phyloP scores from a whole-genome alignment of 2,888 invertebrate species.

The Seira sanloemensis region DNA sequence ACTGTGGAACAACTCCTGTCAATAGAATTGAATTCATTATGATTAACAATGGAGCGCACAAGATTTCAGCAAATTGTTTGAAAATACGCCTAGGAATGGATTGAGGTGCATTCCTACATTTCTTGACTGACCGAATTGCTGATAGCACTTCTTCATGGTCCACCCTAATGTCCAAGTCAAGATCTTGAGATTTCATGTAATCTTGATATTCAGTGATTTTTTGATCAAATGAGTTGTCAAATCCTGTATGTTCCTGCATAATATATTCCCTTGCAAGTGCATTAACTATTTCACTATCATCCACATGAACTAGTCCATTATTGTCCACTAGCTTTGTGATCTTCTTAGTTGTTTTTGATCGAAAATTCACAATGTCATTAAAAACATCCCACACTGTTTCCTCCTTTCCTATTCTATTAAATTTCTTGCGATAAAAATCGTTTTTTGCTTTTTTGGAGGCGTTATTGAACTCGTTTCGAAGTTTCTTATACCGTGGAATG shows the following conservation, averaged over 20 bases:
- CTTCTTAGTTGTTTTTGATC: background rate
- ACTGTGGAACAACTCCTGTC: background rate
- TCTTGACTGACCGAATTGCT: background rate
- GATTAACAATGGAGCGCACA: background rate
- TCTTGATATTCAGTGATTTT: background rate
- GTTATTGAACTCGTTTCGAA: background rate
- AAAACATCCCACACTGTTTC: background rate
- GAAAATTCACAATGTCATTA: background rate
- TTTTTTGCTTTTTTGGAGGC: background rate
- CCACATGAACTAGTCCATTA: background rate
- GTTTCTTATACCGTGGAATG: background rate
- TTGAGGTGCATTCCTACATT: background rate
- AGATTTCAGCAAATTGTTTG: background rate
- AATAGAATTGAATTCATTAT: background rate
- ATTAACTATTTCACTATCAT: background rate
- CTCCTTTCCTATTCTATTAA: background rate
- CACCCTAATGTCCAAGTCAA: too few relatives aligned
- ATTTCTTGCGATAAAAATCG: background rate
- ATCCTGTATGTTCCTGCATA: background rate
- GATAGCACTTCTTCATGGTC: background rate
- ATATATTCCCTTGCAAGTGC: background rate
- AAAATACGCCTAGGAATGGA: background rate
- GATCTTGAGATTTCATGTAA: too few relatives aligned
- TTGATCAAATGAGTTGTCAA: background rate
- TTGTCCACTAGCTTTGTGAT: background rate